A percentile compares a stretch with the other conserved stretches of the same genome.
Conservation (phyloP, 2,113 vertebrate species). For the Ceyx melanurus region DNA sequence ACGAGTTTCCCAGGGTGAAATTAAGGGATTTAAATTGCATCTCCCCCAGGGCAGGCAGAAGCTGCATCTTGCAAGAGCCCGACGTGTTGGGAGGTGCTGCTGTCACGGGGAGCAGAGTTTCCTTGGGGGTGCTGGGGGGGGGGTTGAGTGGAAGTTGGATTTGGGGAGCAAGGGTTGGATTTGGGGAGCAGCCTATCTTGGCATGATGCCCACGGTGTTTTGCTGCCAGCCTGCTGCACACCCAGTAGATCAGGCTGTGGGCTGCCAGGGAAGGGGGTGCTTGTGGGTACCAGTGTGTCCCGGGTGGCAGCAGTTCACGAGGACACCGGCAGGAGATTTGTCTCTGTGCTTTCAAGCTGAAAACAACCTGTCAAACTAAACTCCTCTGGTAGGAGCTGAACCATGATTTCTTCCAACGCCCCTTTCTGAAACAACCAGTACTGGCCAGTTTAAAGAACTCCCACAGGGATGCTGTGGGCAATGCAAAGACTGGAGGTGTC, state of each 20-base stretch:
- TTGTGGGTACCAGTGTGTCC: background rate
- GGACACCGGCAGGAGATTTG: background rate
- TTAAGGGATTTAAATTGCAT: background rate
- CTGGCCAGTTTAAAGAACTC: background rate
- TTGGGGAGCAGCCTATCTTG: background rate
- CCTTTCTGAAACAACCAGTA: background rate
- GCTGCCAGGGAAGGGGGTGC: accelerated
- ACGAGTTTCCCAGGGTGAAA: background rate
- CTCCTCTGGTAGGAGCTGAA: background rate
- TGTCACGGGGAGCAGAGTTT: background rate
- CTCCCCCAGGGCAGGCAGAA: background rate
- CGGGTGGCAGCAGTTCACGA: background rate
- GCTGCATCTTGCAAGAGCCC: background rate
- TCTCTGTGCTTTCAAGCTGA: background rate
- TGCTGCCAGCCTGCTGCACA: background rate
- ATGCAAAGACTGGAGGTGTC: no score
- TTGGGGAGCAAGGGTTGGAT: background rate
- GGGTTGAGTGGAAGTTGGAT: background rate
- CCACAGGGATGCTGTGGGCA: background rate
- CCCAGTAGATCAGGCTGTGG: background rate
- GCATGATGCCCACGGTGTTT: accelerated
- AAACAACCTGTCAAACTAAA: background rate
- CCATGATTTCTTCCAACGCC: background rate
- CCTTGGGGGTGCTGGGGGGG: no score
- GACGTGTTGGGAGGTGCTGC: background rate